These are phyloP conservation scores for Leucoraja erinaceus DNA, from an alignment of 2,113 vertebrate genomes.

Conservation along the genomic window DNA sequence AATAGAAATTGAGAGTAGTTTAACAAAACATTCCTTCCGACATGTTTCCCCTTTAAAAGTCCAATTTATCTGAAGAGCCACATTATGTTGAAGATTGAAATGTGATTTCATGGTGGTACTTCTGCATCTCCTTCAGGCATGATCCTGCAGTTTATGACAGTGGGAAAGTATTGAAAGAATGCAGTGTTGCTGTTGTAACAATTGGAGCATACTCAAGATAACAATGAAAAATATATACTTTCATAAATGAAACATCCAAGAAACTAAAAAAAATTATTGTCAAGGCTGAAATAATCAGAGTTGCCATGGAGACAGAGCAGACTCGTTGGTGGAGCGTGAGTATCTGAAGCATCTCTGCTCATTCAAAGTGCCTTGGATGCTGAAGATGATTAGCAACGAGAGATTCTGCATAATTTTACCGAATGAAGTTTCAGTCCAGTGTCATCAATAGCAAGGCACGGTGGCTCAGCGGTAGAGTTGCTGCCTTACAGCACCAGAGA, in stretches of 20 bases:
- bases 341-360: background rate
- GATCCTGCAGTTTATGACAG: background rate
- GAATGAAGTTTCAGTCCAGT: background rate
- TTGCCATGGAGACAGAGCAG: slow-evolving; percentile 6
- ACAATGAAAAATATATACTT: background rate
- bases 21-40: background rate
- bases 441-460: too few relatives aligned
- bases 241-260: background rate
- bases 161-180: background rate
- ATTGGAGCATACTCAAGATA: too few relatives aligned
- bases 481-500: too few relatives aligned
- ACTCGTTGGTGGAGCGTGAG: background rate
- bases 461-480: too few relatives aligned
- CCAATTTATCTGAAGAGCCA: background rate
- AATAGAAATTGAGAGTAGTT: background rate
- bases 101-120: background rate
- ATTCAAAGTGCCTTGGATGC: background rate
- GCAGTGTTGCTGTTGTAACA: background rate
- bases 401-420: background rate
- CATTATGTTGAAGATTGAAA: background rate
- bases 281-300: background rate
- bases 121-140: background rate
- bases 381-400: background rate
- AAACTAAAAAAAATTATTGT: background rate
- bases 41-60: background rate